Evolutionary conservation across 2,113 vertebrate species (phyloP).

Genomic region (Enhydra lutris): DNA sequence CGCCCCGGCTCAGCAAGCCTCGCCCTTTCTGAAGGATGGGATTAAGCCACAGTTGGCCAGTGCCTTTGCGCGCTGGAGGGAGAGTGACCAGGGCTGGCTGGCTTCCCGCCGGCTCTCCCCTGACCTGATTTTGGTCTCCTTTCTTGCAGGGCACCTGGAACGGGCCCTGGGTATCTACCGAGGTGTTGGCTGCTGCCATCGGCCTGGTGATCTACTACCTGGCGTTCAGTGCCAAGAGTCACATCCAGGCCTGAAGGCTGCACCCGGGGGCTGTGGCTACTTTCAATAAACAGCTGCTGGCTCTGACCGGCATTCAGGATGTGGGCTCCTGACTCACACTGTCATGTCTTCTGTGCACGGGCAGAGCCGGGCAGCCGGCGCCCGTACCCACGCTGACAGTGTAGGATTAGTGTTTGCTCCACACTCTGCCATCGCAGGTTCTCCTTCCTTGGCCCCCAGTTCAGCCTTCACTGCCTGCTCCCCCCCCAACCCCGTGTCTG

Average conservation of each 20-base stretch:
- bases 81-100: too few relatives aligned
- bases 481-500: neutral
- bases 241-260: slow-evolving; percentile 86
- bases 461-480: neutral
- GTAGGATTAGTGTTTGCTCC: neutral
- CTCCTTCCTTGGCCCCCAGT: neutral
- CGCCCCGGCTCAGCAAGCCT: neutral
- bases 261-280: neutral
- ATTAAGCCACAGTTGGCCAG: neutral
- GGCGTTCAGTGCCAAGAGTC: slow-evolving; percentile 91
- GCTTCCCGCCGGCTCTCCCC: accelerated
- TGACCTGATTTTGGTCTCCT: neutral
- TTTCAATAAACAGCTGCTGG: slow-evolving; percentile 57
- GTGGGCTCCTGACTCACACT: neutral
- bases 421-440: accelerated
- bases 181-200: slow-evolving; percentile 90
- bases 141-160: slow-evolving; percentile 89
- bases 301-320: neutral
- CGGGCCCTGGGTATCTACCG: slow-evolving; percentile 93
- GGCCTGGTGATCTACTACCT: slow-evolving; percentile 91
- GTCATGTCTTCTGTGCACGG: neutral
- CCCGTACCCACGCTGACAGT: accelerated
- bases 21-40: neutral
- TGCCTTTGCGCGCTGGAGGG: neutral
- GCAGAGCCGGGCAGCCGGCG: neutral